Conservation (phyloP, 2,113 vertebrate species). For the Penelope pileata region DNA sequence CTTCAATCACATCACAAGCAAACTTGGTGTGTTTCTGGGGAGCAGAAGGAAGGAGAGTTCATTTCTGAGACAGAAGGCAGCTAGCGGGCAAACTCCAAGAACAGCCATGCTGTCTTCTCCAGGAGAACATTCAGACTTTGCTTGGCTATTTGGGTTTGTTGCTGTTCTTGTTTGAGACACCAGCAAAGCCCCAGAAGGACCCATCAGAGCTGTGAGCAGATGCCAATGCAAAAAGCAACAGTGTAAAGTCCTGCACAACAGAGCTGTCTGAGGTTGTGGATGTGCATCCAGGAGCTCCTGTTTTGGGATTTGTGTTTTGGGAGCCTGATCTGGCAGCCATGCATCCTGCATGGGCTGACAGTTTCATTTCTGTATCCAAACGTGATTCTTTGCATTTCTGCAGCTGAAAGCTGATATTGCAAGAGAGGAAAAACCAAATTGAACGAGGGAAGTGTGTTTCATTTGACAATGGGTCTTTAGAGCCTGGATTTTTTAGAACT, state of each 20-base stretch:
- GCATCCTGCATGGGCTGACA: neutral
- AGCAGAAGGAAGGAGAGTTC: neutral
- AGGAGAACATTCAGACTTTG: slow-evolving; percentile 30
- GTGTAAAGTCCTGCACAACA: neutral
- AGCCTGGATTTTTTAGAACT: slow-evolving; percentile 37
- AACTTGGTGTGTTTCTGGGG: neutral
- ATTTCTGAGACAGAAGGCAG: slow-evolving; percentile 27
- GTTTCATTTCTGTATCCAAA: slow-evolving; percentile 23
- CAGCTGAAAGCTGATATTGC: slow-evolving; percentile 52
- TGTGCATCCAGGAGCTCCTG: neutral
- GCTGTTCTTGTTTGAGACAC: slow-evolving; percentile 47
- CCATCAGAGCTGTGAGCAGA: neutral
- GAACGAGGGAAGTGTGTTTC: slow-evolving; percentile 33
- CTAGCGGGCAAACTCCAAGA: neutral
- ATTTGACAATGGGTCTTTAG: slow-evolving; percentile 62
- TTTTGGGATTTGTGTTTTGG: neutral
- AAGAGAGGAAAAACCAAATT: slow-evolving; percentile 62
- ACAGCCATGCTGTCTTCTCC: neutral
- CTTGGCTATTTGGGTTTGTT: neutral
- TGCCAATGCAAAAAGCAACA: neutral
- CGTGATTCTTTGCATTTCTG: slow-evolving; percentile 21
- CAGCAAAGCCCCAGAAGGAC: slow-evolving; percentile 21
- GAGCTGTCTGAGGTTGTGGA: slow-evolving; percentile 22
- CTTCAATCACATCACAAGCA: neutral
- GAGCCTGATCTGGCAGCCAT: neutral